Conservation (phyloP, 2,888 invertebrate genomes). For the Vanessa cardui region DNA sequence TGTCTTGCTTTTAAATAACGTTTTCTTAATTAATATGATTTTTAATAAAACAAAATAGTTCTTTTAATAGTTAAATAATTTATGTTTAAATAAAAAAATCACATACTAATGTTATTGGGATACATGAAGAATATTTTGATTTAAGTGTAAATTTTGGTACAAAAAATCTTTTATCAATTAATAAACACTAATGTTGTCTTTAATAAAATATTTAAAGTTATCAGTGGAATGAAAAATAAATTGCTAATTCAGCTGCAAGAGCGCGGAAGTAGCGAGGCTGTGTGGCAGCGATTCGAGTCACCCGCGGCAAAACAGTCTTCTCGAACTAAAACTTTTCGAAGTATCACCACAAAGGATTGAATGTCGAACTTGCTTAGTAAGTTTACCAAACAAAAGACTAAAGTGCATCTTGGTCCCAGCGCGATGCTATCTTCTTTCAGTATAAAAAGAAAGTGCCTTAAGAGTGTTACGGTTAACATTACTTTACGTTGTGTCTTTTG, state of each 20-base stretch:
- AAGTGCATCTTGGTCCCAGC: constrained; percentile 58
- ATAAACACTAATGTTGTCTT: background rate
- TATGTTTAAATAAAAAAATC: too few species aligned
- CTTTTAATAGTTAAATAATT: too few species aligned
- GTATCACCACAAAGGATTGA: constrained; percentile 76
- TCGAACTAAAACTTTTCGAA: constrained; percentile 61
- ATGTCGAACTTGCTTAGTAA: constrained; percentile 76
- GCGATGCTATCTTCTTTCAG: constrained; percentile 33
- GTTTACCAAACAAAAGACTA: constrained; percentile 68
- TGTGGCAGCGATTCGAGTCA: constrained; percentile 16
- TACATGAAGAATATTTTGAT: too few species aligned
- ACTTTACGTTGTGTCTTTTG: background rate
- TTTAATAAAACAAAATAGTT: too few species aligned
- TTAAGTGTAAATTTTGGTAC: too few species aligned
- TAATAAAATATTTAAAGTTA: background rate
- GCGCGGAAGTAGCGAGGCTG: constrained; percentile 32
- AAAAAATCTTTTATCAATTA: too few species aligned
- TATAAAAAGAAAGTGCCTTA: constrained; percentile 29
- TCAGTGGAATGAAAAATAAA: constrained; percentile 11
- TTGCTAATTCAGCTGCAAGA: constrained; percentile 32
- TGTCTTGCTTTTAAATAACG: too few species aligned
- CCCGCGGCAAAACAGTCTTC: constrained; percentile 37
- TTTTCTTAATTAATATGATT: too few species aligned
- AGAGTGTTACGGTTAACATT: constrained; percentile 19
- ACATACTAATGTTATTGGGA: too few species aligned